Conservation (phyloP, 1,140 invertebrate species). For the Prorops nasuta region DNA sequence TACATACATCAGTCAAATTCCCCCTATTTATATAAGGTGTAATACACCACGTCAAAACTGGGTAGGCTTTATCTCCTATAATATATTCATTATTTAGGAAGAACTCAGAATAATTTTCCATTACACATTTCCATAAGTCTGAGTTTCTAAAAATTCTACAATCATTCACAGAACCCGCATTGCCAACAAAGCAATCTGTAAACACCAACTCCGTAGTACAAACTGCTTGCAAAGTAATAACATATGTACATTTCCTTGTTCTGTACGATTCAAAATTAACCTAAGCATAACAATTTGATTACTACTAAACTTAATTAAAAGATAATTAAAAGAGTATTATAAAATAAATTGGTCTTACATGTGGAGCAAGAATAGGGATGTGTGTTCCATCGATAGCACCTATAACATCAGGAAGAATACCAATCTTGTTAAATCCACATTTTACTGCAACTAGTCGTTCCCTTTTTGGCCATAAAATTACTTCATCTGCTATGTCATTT, state of each 20-base stretch:
- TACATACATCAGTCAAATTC: constrained; percentile 1
- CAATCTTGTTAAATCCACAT: no score
- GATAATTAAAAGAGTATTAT: no score
- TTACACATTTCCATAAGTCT: constrained; percentile 4
- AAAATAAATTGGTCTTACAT: no score
- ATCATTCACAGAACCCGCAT: constrained; percentile 3
- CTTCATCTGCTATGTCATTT: no score
- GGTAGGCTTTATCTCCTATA: constrained; percentile 16
- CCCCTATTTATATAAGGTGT: constrained; percentile 12
- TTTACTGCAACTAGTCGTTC: no score
- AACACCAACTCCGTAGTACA: neutral
- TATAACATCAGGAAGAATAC: no score
- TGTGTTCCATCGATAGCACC: no score
- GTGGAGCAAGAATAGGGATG: no score
- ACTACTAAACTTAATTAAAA: no score
- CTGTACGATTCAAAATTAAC: neutral
- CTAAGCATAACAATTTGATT: no score
- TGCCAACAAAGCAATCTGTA: constrained; percentile 1
- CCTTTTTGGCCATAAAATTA: no score
- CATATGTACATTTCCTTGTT: constrained; percentile 1
- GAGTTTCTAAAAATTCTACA: constrained; percentile 10
- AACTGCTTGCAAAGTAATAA: constrained; percentile 1
- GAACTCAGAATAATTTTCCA: neutral
- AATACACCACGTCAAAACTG: constrained; percentile 11
- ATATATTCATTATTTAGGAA: constrained; percentile 8